Conservation (phyloP, 2,113 vertebrate genomes). For the Coptodon rendalli region DNA sequence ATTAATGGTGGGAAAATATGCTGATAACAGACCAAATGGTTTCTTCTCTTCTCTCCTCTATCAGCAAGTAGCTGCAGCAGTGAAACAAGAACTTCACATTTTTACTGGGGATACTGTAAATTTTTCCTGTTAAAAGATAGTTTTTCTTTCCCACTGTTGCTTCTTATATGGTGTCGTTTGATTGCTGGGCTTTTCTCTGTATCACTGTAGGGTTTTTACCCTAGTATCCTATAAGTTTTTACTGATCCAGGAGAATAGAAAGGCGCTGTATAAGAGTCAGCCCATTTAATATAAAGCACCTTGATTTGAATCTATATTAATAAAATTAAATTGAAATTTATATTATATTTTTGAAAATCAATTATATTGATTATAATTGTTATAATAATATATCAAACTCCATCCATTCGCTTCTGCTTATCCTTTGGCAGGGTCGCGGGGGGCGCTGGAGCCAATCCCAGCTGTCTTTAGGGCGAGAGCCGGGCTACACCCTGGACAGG, state of each 20-base stretch:
- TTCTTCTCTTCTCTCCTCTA: not conserved
- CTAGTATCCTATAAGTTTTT: too few relatives aligned
- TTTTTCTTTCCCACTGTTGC: not conserved
- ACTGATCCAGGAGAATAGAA: too few relatives aligned
- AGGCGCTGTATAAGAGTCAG: too few relatives aligned
- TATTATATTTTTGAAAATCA: too few relatives aligned
- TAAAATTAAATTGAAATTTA: too few relatives aligned
- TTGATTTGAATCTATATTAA: too few relatives aligned
- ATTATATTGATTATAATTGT: not conserved
- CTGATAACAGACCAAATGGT: not conserved
- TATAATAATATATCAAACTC: too few relatives aligned
- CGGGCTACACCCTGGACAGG: accelerated
- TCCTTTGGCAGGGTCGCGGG: not conserved
- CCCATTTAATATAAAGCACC: too few relatives aligned
- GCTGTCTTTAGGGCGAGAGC: accelerated
- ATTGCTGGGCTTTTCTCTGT: too few relatives aligned
- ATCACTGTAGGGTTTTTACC: too few relatives aligned
- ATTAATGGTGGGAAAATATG: not conserved
- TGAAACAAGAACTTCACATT: not conserved
- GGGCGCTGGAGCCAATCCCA: not conserved
- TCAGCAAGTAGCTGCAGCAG: not conserved
- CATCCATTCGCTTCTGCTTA: accelerated
- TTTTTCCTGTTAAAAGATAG: not conserved
- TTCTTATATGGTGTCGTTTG: too few relatives aligned
- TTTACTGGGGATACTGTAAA: not conserved